Evolutionary conservation across 1,140 invertebrate species (phyloP), one percentile per base, ranked within the genome.

Genomic region (Diachasmimorpha longicaudata): DNA sequence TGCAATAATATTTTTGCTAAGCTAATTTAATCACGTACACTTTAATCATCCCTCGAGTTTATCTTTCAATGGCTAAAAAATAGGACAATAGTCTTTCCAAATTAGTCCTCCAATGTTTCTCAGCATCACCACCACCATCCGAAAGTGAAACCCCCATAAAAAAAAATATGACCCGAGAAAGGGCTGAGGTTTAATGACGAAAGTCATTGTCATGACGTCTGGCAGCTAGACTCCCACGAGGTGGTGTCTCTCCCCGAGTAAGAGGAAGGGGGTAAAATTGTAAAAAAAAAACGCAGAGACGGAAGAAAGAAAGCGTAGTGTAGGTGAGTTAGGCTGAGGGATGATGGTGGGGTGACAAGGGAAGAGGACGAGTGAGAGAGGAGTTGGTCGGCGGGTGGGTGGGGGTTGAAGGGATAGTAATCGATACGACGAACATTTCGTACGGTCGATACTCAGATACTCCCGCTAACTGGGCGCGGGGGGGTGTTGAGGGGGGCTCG

Each of bases 401-500:
- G 44, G 74, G 70, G 58, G 76, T 42, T 46, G 74, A 69, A 31
- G 69, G 66, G 72, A 77, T 77, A 79, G 79, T 80, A 83, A 83
- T 83, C 81, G 81, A 83, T 83, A 83, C 78, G 77, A 71, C 74
- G 79, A 81, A 80, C 74, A 78, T 77, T 79, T 80, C 81, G 79
- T 81, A 77, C 77, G 79, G 71, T 79, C 78, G 78, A 80, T 79
- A 80, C 78, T 80, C 78, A 76, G 78, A 79, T 79, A 81, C 63
- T 74, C 70, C 66, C 68, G 70, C 72, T 75, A 70, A 69, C 67
- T 52, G 70, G 74, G 58, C 21, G 58, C 77, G 76, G 68, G 76
- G 74, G 72, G n/a, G n/a, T n/a, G n/a, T n/a, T n/a, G n/a, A n/a
- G n/a, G n/a, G n/a, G n/a, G n/a, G n/a, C n/a, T n/a, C n/a, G n/a